These are phyloP conservation scores for Oenanthe melanoleuca DNA, from an alignment of 2,113 vertebrate genomes.

Conservation along the genomic window DNA sequence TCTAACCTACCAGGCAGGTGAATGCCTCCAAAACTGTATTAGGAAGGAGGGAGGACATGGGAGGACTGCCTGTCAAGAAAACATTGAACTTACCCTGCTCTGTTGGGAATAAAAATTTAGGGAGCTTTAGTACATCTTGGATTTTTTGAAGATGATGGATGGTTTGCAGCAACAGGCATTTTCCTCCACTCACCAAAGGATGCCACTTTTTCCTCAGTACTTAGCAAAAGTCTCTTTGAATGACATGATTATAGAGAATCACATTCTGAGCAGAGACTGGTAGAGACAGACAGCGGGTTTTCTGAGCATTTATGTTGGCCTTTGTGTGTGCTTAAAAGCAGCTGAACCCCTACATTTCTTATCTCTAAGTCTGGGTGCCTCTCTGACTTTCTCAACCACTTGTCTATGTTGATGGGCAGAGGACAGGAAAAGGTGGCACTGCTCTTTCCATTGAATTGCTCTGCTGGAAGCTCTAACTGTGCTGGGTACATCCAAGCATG, in stretches of 20 bases:
- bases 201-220: constrained; percentile 46
- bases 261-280: not conserved
- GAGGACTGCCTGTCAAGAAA: not conserved
- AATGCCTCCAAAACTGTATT: not conserved
- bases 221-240: constrained; percentile 55
- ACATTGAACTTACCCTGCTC: not conserved
- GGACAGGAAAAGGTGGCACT: not conserved
- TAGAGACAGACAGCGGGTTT: not conserved
- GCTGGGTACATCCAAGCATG: not conserved
- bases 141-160: constrained; percentile 44
- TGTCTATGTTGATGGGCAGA: not conserved
- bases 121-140: constrained; percentile 8
- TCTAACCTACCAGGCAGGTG: not conserved
- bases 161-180: constrained; percentile 31
- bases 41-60: not conserved
- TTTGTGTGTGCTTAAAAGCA: not conserved
- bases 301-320: not conserved
- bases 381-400: not conserved
- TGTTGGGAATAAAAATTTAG: constrained; percentile 34
- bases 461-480: not conserved
- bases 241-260: constrained; percentile 34
- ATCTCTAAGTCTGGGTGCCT: not conserved
- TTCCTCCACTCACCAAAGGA: constrained; percentile 33
- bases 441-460: not conserved
- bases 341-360: not conserved